phyloP scores from a whole-genome alignment of 2,888 invertebrate species.

The Meghimatium bilineatum region DNA sequence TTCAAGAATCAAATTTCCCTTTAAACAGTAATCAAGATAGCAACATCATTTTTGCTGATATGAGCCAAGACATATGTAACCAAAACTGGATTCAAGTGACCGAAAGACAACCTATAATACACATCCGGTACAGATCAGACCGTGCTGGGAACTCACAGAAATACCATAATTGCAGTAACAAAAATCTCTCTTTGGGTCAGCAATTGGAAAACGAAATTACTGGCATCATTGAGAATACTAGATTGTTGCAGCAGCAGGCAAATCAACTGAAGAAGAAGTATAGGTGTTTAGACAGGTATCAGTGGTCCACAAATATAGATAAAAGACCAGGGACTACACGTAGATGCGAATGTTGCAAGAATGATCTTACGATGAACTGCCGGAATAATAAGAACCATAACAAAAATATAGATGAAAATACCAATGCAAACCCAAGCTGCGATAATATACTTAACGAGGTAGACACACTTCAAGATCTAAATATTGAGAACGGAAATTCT shows the following conservation, averaged over 20 bases:
- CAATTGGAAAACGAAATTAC: neutral
- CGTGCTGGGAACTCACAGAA: neutral
- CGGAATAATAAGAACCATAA: neutral
- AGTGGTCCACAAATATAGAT: neutral
- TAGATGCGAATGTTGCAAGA: neutral
- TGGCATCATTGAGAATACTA: conserved; percentile 16
- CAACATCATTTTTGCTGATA: neutral
- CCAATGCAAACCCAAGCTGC: neutral
- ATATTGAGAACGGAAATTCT: neutral
- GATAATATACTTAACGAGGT: neutral
- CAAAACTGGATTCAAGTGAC: neutral
- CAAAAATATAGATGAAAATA: neutral
- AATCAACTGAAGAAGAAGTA: neutral
- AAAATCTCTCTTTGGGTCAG: neutral
- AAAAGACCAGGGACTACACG: neutral
- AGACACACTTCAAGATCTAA: neutral
- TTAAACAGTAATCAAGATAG: neutral
- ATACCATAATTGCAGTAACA: neutral
- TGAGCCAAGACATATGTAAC: neutral
- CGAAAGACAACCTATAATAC: conserved; percentile 11
- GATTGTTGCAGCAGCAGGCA: conserved; percentile 23
- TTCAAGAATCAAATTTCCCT: too few relatives aligned
- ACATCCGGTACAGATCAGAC: neutral
- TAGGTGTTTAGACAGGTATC: neutral
- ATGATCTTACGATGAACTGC: neutral